Conservation (phyloP, 2,888 invertebrate genomes). For the Galerucella nymphaeae region DNA sequence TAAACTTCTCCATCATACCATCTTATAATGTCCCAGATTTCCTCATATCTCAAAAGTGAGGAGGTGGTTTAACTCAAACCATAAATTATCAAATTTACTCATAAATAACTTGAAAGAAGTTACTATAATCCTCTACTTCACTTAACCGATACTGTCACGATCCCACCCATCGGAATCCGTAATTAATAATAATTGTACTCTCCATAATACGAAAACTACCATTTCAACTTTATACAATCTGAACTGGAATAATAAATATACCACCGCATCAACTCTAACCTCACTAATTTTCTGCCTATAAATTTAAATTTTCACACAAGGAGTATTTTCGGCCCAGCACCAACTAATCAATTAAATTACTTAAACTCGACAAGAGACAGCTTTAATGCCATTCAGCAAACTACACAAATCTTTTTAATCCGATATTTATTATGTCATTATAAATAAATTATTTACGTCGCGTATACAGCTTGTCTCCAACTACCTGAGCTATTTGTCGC, state of each 20-base stretch:
- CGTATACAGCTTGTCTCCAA: conserved; percentile 36
- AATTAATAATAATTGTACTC: conserved; percentile 22
- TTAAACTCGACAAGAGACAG: conserved; percentile 47
- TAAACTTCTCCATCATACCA: too few relatives aligned
- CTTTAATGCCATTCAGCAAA: conserved; percentile 61
- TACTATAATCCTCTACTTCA: not conserved
- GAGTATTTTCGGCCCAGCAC: conserved; percentile 35
- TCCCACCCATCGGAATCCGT: conserved; percentile 16
- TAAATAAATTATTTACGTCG: conserved; percentile 65
- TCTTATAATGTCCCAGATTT: too few relatives aligned
- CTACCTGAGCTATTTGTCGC: not conserved
- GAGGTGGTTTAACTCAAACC: too few relatives aligned
- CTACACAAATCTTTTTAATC: conserved; percentile 66
- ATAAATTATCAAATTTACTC: too few relatives aligned
- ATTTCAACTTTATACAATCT: conserved; percentile 33
- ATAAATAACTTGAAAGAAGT: not conserved
- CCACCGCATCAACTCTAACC: conserved; percentile 52
- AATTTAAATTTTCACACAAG: conserved; percentile 62
- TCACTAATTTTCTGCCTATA: conserved; percentile 64
- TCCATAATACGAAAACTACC: conserved; percentile 25
- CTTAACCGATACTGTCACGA: conserved; percentile 3
- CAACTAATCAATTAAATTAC: conserved; percentile 57
- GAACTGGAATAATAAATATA: conserved; percentile 51
- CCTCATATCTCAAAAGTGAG: too few relatives aligned
- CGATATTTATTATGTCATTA: conserved; percentile 66